A percentile compares a stretch with the other conserved stretches of the same genome.
Conservation (phyloP, 2,888 invertebrate genomes). For the Hydrotaea diabolus region DNA sequence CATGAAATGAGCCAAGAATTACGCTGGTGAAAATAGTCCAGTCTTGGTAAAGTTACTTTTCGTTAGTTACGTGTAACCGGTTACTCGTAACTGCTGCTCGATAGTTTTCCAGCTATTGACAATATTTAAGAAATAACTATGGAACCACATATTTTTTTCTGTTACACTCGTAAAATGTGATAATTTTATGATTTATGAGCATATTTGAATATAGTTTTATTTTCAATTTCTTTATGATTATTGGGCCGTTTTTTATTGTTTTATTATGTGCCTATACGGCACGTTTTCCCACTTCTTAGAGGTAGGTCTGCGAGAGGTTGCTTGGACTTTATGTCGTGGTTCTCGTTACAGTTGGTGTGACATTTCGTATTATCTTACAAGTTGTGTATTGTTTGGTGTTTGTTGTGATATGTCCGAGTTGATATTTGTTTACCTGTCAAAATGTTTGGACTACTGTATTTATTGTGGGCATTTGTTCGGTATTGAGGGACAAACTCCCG, state of each 20-base stretch:
- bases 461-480: not conserved
- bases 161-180: not conserved
- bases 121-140: too few species aligned
- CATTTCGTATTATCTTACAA: not conserved
- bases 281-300: not conserved
- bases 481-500: too few species aligned
- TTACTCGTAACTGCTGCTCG: too few species aligned
- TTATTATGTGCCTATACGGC: not conserved
- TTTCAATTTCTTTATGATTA: conserved; percentile 1
- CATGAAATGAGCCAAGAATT: too few species aligned
- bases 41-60: too few species aligned
- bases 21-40: too few species aligned
- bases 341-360: not conserved
- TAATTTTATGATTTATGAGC: conserved; percentile 41
- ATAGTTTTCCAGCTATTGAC: too few species aligned
- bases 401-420: conserved; percentile 7
- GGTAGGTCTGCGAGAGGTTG: not conserved
- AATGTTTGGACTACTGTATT: conserved; percentile 47
- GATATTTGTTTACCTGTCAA: conserved; percentile 55
- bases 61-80: not conserved
- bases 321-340: not conserved
- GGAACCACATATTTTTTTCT: not conserved
- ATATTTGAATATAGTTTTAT: conserved; percentile 39
- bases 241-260: not conserved
- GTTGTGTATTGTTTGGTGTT: not conserved